Evolutionary conservation across 2,888 invertebrate species (phyloP), one percentile per base, ranked within the genome.

Genomic region (Nomada ferruginata): DNA sequence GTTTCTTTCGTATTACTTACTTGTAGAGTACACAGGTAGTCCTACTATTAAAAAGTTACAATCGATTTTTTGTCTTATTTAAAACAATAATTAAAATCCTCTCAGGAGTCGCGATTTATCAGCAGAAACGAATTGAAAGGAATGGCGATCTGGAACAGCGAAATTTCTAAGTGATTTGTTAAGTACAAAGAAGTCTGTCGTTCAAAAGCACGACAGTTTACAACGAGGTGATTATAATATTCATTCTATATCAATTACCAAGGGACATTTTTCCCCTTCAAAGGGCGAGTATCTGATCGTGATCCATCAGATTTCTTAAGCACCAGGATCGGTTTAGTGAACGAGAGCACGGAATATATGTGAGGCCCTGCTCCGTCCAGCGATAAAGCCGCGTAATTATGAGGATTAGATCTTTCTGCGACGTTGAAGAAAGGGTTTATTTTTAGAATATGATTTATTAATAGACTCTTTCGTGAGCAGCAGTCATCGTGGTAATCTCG

Each of bases 331-430:
- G 73, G 76, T 55, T 80, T 72, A 72, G 53, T 52, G 63, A 73
- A 57, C 57, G 47, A 10, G 15, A 26, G 13, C 75, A 82, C 75
- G 75, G 71, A 61, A 82, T 68, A 66, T 63, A 63, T 63, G 29
- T 36, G 65, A 64, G 23, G 59, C 60, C 59, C 71, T 20, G 63
- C 75, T 72, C 68, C 55, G 59, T 36, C 29, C 42, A 42, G 42
- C 66, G 52, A 47, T 57, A 57, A 76, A 52, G 23, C 53, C 59
- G n/a, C 50, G 44, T 65, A 61, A 78, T 81, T 68, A 73, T 15
- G 15, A 59, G 42, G 60, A 70, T 71, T 36, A 55, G 29, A 82
- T 82, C 76, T 74, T 44, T 42, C 42, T 44, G 20, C 59, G 70
- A 52, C 18, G 52, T 55, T 50, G 26, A 15, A 20, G 23, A 11